Evolutionary conservation across 2,888 invertebrate species (phyloP).

Genomic region (Abrostola tripartita): DNA sequence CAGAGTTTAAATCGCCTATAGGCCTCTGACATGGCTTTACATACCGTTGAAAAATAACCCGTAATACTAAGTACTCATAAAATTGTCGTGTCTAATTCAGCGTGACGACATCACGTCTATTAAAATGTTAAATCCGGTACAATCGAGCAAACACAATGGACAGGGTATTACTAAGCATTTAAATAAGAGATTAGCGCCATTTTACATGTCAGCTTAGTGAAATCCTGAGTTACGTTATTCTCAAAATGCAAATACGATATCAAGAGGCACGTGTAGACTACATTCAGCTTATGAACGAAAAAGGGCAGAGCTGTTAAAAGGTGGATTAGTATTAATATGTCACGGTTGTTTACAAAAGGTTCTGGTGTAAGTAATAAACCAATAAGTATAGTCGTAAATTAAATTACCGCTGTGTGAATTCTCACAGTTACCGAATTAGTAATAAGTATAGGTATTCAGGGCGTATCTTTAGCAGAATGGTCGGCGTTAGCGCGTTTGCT

Average conservation of each 20-base stretch:
- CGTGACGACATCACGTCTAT: slow-evolving; percentile 40
- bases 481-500: slow-evolving; percentile 70
- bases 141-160: slow-evolving; percentile 60
- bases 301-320: slow-evolving; percentile 5
- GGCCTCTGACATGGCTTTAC: too few species aligned
- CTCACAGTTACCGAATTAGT: slow-evolving; percentile 56
- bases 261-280: slow-evolving; percentile 41
- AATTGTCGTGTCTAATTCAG: slow-evolving; percentile 24
- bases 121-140: slow-evolving; percentile 57
- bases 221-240: slow-evolving; percentile 71
- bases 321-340: slow-evolving; percentile 13
- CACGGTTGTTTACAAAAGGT: slow-evolving; percentile 26
- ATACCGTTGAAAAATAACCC: too few species aligned
- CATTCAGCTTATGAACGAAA: slow-evolving; percentile 19
- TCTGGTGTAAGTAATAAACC: slow-evolving; percentile 48
- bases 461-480: slow-evolving; percentile 71
- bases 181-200: slow-evolving; percentile 78
- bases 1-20: too few species aligned
- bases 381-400: slow-evolving; percentile 54
- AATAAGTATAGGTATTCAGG: slow-evolving; percentile 62
- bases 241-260: slow-evolving; percentile 68
- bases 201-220: slow-evolving; percentile 78
- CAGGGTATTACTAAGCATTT: slow-evolving; percentile 71
- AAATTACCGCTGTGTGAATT: slow-evolving; percentile 56
- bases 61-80: too few species aligned